phyloP scores from a whole-genome alignment of 2,113 vertebrate species.

The Colinus virginianus region DNA sequence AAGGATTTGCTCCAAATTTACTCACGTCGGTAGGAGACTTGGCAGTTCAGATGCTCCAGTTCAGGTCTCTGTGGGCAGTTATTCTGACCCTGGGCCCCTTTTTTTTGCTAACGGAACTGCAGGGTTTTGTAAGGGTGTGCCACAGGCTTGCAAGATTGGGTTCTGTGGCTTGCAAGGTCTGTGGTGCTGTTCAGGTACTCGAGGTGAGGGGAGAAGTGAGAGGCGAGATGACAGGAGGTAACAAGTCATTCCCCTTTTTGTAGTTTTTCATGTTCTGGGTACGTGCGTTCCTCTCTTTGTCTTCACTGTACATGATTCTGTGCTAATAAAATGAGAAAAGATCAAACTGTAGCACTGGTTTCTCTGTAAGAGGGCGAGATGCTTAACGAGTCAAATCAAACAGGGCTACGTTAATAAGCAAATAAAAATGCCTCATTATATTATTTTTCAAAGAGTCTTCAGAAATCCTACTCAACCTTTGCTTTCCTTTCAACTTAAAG shows the following conservation, averaged over 20 bases:
- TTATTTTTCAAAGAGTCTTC: neutral
- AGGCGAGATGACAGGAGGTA: neutral
- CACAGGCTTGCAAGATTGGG: neutral
- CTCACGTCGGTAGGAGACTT: neutral
- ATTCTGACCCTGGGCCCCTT: neutral
- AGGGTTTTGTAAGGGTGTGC: neutral
- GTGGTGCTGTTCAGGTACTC: neutral
- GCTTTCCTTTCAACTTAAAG: neutral
- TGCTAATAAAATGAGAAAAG: conserved; percentile 62
- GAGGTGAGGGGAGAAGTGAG: neutral
- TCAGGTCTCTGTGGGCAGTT: neutral
- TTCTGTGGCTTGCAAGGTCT: neutral
- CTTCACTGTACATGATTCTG: conserved; percentile 38
- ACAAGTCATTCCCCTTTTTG: conserved; percentile 8
- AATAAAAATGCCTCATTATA: neutral
- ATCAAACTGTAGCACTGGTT: neutral
- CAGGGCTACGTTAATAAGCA: neutral
- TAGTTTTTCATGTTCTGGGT: conserved; percentile 11
- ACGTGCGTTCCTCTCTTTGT: neutral
- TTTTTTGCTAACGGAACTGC: neutral
- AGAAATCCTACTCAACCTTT: neutral
- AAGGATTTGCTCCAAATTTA: neutral
- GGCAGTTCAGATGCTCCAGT: neutral
- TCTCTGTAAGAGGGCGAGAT: neutral
- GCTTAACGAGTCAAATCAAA: neutral